Evolutionary conservation across 1,140 invertebrate genomes (phyloP), one percentile per base, ranked within the genome.

Genomic region (Probaryconus sp.): DNA sequence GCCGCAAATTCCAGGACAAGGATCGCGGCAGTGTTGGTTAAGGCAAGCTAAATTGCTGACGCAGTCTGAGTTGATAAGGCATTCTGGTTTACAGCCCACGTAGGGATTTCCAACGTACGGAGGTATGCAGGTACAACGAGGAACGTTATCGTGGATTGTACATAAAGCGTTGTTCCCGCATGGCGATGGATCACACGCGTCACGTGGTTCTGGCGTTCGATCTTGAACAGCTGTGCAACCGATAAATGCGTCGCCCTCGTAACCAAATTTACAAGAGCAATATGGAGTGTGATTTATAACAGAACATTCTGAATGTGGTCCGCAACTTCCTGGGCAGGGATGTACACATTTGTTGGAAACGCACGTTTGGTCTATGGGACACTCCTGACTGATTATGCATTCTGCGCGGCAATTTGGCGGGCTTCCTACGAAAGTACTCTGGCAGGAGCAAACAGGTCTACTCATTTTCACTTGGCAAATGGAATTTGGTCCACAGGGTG

Each of bases 101-200:
- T 94, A 94, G 0, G 93, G 92, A 88, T 95, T 94, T 16, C 95
- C 95, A 45, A 94, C 91, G 78, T 96, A 95, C 0, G 94, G 95
- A 63, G 94, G 93, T 78, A 95, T 94, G 80, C 95, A 96, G 9
- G 90, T 90, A 80, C 95, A 96, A 61, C 91, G 89, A 1, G 93
- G 91, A 17, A 89, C 86, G 9, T 91, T 91, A 78, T 92, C 91
- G 2, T 90, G 88, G n/a, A 91, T 88, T 1, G 90, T 89, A 79
- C 94, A 96, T 48, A 94, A 88, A 0, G 94, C 91, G 77, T 95
- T 95, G 76, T 93, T 92, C 10, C 93, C 94, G 81, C 96, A 97
- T 0, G 94, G 94, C 14, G 92, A 92, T n/a, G 92, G 91, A 71
- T 91, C 90, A 78, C 95, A 97, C 2, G 92, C 94, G 84, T 94